Base-by-base conservation (phyloP, 2,888 invertebrate genomes). In the Eristalinus sepulchralis region DNA sequence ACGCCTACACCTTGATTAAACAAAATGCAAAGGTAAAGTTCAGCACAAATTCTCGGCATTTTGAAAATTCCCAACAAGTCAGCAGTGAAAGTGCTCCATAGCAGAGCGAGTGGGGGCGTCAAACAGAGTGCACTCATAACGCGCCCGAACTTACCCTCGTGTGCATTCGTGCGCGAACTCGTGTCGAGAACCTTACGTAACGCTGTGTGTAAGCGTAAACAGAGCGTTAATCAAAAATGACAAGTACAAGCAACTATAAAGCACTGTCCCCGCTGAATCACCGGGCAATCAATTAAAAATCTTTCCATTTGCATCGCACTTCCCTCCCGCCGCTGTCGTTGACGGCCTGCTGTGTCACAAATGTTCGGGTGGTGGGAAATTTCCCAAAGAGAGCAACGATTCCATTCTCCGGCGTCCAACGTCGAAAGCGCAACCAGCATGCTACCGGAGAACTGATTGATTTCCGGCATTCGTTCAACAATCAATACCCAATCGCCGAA, bases 271-370 rank as follows among this genome's bases (percentile, higher is more conserved):
- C 57, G 68, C 22, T 20, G 36, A 59, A 53, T 60, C 34, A 57
- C 33, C 47, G 57, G 9, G 8, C 63, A 78, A 78, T 83, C 68
- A 67, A 72, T 83, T 62, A 72, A 71, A 71, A 39, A 68, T 53
- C 62, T 47, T 53, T 73, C 72, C 63, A 73, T 59, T 73, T 47
- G 22, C 67, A 27, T 63, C 34, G 47, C 47, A 47, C 27, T 27
- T 27, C 27, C 27, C 27, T n/a, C n/a, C 17, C n/a, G n/a, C 6
- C n/a, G n/a, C 13, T 10, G n/a, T 13, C 39, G 39, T 27, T 5
- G n/a, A n/a, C n/a, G 13, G 3, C 39, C n/a, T n/a, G 47, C 47
- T 17, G 8, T 17, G 47, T 47, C 47, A 27, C 27, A 27, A 5
- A 27, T 27, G 27, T 27, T 27, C 27, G 27, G 27, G 27, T 17